These are phyloP conservation scores for Knipowitschia caucasica DNA, from an alignment of 2,797 vertebrate genomes.

Conservation along the genomic window DNA sequence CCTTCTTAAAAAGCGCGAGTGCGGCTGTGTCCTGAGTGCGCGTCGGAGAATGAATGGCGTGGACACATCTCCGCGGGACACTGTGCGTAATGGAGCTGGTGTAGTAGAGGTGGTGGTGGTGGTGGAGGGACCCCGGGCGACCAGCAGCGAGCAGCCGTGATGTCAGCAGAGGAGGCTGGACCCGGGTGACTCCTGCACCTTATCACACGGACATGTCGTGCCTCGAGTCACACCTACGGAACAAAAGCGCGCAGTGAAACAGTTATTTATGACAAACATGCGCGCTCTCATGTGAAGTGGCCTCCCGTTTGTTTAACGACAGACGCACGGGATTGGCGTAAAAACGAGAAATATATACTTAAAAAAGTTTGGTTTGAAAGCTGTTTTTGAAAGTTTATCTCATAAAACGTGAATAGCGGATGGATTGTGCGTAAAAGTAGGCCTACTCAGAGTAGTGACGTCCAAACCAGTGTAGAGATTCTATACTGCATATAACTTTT, in stretches of 20 bases:
- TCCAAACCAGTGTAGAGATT: too few species aligned
- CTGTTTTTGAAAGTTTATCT: background rate
- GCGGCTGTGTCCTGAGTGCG: slow-evolving; percentile 6
- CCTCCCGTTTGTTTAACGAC: background rate
- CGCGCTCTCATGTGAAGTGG: background rate
- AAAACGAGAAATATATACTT: background rate
- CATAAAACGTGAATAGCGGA: background rate
- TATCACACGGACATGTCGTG: slow-evolving; percentile 17
- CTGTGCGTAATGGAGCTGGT: slow-evolving; percentile 47
- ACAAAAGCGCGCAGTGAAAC: slow-evolving; percentile 3
- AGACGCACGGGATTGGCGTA: background rate
- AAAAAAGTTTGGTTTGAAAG: background rate
- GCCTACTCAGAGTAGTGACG: background rate
- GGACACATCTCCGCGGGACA: slow-evolving; percentile 70
- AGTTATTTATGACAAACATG: slow-evolving; percentile 6
- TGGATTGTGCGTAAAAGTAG: background rate
- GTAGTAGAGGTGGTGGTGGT: background rate
- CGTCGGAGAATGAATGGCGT: slow-evolving; percentile 61
- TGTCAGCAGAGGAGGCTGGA: slow-evolving; percentile 74
- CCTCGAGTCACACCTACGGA: slow-evolving; percentile 6
- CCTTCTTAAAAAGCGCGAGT: slow-evolving; percentile 19
- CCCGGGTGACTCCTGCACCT: slow-evolving; percentile 56
- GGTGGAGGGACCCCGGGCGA: slow-evolving; percentile 25
- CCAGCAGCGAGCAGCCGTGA: slow-evolving; percentile 59
- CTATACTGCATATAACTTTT: too few species aligned